Evolutionary conservation across 2,113 vertebrate genomes (phyloP).

Genomic region (Sinocyclocheilus grahami): DNA sequence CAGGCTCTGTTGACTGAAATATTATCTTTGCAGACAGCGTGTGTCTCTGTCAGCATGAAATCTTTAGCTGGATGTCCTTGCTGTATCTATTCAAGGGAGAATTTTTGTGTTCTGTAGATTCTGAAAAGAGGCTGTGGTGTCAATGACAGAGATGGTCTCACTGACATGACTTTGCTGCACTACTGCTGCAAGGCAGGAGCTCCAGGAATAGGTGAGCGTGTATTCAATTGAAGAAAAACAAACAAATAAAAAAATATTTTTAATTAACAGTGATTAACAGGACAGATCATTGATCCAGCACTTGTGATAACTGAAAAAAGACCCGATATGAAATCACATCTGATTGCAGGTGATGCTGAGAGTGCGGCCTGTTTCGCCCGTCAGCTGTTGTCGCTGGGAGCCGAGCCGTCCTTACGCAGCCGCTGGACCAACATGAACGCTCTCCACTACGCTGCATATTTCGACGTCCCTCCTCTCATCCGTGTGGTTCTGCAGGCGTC

Average conservation of each 20-base stretch:
- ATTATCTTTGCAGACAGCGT: not conserved
- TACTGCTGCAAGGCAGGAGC: conserved; percentile 98
- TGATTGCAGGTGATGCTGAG: conserved; percentile 85
- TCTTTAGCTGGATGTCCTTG: not conserved
- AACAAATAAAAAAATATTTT: too few species aligned
- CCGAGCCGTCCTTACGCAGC: conserved; percentile 87
- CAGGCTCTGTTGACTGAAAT: not conserved
- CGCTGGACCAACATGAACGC: conserved; percentile 99
- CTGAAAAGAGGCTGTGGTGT: conserved; percentile 93
- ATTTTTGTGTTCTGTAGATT: conserved; percentile 76
- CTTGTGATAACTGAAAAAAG: too few species aligned
- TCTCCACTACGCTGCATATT: conserved; percentile 98
- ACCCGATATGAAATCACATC: not conserved
- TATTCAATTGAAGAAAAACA: too few species aligned
- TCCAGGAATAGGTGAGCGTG: conserved; percentile 89
- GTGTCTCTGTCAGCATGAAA: not conserved
- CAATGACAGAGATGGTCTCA: conserved; percentile 94
- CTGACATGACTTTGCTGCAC: conserved; percentile 96
- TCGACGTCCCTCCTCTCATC: conserved; percentile 94
- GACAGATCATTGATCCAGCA: not conserved
- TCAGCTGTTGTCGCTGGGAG: conserved; percentile 86
- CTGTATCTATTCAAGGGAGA: conserved; percentile 30
- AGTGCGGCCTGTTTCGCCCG: conserved; percentile 86
- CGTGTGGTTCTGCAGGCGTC: conserved; percentile 86
- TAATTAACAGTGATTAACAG: too few species aligned